Base-by-base conservation (phyloP, 2,888 invertebrate species). In the Leucania comma region DNA sequence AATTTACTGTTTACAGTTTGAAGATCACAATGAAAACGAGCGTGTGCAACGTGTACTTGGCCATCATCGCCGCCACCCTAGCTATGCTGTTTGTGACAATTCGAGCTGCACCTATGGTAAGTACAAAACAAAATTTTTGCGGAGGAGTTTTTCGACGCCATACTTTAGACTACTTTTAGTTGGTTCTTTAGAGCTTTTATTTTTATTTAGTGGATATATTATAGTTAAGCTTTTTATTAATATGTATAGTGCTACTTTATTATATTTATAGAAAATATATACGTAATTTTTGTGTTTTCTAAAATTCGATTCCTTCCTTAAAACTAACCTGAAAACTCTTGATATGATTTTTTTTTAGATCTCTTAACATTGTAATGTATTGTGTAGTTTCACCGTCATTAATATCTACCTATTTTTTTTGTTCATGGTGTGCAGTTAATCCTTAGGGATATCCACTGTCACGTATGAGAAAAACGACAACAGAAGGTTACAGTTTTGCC, bases 91-190 rank as follows among this genome's bases (percentile, higher is more conserved):
- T 93, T 59, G 84, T 91, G 72, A 85, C 93, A 51, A 89, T 88
- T 4, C 80, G 87, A 42, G 90, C 93, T 42, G 92, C 93, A 51
- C 95, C 95, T 5, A 88, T 95, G 93, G 95, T 95, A 89, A 91
- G 84, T 61, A 56, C 8, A 14, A 17, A 14, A 48, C 29, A 1
- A 20, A 8, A 1, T 12, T 35, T 35, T n/a, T 29, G 29, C 29
- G 29, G 4, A 29, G 2, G 4, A 29, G 4, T 29, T 29, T 29
- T 3, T 29, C 29, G 29, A 29, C 29, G 29, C 4, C 29, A 29
- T 4, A 29, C 29, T 29, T 29, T 29, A 29, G 29, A 29, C 3
- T 29, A 29, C 29, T 29, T 29, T 29, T 29, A n/a, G n/a, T n/a
- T n/a, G n/a, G n/a, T n/a, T n/a, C n/a, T 29, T 29, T 29, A 29